Evolutionary conservation across 2,797 vertebrate genomes (phyloP).

Genomic region (Thalassophryne amazonica): DNA sequence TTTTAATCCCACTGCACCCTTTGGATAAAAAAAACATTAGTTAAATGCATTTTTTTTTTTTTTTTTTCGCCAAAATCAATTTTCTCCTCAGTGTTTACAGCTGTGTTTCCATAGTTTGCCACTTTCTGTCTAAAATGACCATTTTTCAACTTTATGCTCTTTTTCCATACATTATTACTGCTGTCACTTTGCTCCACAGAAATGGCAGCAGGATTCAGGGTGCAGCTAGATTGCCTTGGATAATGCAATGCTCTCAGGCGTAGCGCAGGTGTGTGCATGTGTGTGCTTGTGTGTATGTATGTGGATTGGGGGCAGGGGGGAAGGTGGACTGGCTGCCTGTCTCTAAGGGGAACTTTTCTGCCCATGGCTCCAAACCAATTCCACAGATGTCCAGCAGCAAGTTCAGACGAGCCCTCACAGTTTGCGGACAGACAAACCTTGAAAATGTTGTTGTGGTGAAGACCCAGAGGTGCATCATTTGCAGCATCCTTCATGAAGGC

Average conservation of each 20-base stretch:
- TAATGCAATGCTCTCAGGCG: constrained; percentile 47
- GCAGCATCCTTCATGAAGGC: constrained; percentile 17
- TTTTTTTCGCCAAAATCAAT: constrained; percentile 30
- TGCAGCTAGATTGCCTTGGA: constrained; percentile 55
- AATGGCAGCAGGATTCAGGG: constrained; percentile 33
- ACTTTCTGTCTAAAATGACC: constrained; percentile 29
- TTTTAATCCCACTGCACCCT: constrained; percentile 13
- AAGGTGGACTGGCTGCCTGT: not conserved
- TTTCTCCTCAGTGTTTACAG: constrained; percentile 34
- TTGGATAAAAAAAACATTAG: constrained; percentile 21
- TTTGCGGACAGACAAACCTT: constrained; percentile 29
- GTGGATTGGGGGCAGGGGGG: constrained; percentile 12
- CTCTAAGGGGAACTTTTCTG: constrained; percentile 26
- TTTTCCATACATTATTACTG: constrained; percentile 39
- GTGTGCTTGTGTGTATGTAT: constrained; percentile 13
- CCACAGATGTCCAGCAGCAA: constrained; percentile 38
- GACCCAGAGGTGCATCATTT: constrained; percentile 14
- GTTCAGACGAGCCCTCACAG: constrained; percentile 42
- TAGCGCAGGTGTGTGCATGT: constrained; percentile 30
- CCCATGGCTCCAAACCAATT: constrained; percentile 40
- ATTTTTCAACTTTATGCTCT: constrained; percentile 33
- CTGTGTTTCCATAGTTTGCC: constrained; percentile 6
- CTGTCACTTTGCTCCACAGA: constrained; percentile 27
- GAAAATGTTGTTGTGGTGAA: constrained; percentile 30
- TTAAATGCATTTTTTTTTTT: constrained; percentile 9